Base-by-base conservation (phyloP, 2,888 invertebrate genomes). In the Caenorhabditis zanzibari region DNA sequence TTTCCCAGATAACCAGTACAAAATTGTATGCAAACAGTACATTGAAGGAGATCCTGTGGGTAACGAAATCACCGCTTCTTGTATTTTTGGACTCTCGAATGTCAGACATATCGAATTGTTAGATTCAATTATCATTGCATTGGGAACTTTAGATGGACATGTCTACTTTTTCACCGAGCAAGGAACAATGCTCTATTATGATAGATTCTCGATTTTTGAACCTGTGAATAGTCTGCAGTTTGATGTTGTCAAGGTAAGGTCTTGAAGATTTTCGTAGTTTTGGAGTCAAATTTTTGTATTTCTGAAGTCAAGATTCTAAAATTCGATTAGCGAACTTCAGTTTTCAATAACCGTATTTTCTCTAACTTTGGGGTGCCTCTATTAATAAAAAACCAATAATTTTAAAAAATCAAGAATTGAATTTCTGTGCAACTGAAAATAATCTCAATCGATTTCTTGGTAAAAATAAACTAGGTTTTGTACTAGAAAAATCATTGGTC, bases 121-220 rank as follows among this genome's bases (percentile, higher is more conserved):
- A 41, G 88, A 88, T 69, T 86, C 82, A 35, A 56, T 86, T 3
- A 81, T 85, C 12, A 44, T 74, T 7, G 84, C 84, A 14, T 19
- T 85, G 22, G 88, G 88, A 44, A 84, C 83, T 1, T 73, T 82
- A 14, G 73, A 84, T 49, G 88, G 88, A 24, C 68, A 66, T 35
- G 86, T 86, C 3, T 68, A 85, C 56, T 90, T 91, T 82, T 91
- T 85, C 80, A 91, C 91, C 1, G 90, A 91, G 61, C 87, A 88
- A 10, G 91, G 91, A 12, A 88, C 81, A 10, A 66, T 89, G 63
- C 77, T 91, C 28, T 91, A 88, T 76, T 76, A 66, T 32, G 91
- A 91, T 69, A 64, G 86, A 19, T 88, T 91, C 59, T 82, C 91
- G 0, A 64, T 83, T 19, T 74, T 81, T 41, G 71, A 80, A n/a